Evolutionary conservation across 2,797 vertebrate genomes (phyloP).

Genomic region (Liasis olivaceus): DNA sequence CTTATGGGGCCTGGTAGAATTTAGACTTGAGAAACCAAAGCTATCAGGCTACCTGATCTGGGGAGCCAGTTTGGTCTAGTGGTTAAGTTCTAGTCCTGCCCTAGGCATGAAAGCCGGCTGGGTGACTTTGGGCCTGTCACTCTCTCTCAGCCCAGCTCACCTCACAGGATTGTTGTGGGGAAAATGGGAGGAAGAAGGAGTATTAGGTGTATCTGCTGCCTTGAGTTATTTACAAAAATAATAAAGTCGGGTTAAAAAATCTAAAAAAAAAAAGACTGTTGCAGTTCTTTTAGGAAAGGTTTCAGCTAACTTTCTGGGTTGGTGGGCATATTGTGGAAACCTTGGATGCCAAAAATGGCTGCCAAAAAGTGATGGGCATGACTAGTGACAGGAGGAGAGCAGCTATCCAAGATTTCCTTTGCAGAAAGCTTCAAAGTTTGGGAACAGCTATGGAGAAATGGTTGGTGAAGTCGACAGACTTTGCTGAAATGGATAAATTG

Average conservation of each 20-base stretch:
- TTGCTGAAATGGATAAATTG: too few relatives aligned
- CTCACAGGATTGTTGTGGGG: too few relatives aligned
- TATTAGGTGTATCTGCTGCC: too few relatives aligned
- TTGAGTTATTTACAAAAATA: too few relatives aligned
- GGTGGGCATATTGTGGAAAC: background rate
- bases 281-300: background rate
- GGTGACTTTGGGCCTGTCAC: too few relatives aligned
- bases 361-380: background rate
- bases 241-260: too few relatives aligned
- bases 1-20: background rate
- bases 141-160: too few relatives aligned
- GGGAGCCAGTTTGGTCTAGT: background rate
- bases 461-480: too few relatives aligned
- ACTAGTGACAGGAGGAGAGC: background rate
- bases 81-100: too few relatives aligned
- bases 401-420: background rate
- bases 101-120: too few relatives aligned
- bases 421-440: background rate
- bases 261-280: background rate
- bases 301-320: background rate
- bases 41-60: background rate
- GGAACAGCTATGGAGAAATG: background rate
- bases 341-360: background rate
- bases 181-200: too few relatives aligned
- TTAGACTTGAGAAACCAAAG: background rate